phyloP scores from a whole-genome alignment of 2,888 invertebrate species.

The Campaea margaritaria region DNA sequence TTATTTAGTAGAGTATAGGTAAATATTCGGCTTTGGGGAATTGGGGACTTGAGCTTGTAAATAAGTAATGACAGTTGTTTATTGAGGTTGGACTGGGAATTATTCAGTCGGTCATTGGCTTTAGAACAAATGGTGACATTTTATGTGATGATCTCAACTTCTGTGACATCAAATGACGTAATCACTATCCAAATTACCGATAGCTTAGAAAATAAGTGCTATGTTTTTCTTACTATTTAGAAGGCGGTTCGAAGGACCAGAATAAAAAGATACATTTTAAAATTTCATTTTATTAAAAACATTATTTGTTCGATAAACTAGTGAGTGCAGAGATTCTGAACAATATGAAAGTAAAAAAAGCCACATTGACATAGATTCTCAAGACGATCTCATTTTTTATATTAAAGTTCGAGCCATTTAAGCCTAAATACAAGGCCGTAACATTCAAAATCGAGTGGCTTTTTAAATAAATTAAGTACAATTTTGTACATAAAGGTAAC shows the following conservation, averaged over 20 bases:
- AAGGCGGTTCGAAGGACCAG: constrained; percentile 20
- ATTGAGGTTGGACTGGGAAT: constrained; percentile 48
- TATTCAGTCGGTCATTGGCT: constrained; percentile 41
- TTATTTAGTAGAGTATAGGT: constrained; percentile 47
- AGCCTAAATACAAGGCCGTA: constrained; percentile 39
- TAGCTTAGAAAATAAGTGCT: no score
- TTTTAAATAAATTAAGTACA: constrained; percentile 52
- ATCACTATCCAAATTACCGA: neutral
- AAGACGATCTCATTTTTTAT: constrained; percentile 48
- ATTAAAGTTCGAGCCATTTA: constrained; percentile 40
- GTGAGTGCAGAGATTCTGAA: constrained; percentile 66
- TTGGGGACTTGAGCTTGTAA: constrained; percentile 27
- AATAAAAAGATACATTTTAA: constrained; percentile 32
- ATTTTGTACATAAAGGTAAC: constrained; percentile 48
- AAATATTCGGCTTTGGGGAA: constrained; percentile 43
- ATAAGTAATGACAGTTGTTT: constrained; percentile 46
- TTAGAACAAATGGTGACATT: constrained; percentile 9
- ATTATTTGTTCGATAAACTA: constrained; percentile 62
- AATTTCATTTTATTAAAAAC: constrained; percentile 49
- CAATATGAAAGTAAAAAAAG: constrained; percentile 46
- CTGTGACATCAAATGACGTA: neutral
- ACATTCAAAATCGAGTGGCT: constrained; percentile 37
- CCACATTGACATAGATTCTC: constrained; percentile 44
- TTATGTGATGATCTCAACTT: constrained; percentile 2
- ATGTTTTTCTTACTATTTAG: no score